Base-by-base conservation (phyloP, 2,888 invertebrate genomes). In the Pyrrhia umbra region DNA sequence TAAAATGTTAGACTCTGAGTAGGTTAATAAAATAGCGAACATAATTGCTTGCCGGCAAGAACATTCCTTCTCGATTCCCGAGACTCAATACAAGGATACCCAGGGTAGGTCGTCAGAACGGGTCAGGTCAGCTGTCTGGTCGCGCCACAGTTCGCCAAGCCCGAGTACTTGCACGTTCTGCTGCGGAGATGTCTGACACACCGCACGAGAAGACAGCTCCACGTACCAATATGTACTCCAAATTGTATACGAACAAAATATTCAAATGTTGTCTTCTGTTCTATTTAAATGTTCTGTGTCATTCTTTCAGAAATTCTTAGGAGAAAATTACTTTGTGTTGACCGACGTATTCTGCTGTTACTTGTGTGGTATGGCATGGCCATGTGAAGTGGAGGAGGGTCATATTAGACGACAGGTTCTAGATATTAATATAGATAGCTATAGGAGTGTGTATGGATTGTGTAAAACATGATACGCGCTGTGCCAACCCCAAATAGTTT, bases 171-270 rank as follows among this genome's bases (percentile, higher is more conserved):
- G 34, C 64, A 30, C 51, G 25, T 59, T 58, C 45, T 54, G 61
- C 55, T 66, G n/a, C 42, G 75, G 40, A 56, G 61, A 70, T 71
- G 51, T 50, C 51, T 34, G 39, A 27, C 58, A 25, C 49, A 71
- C 47, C 42, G 46, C 51, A 54, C 18, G 47, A 34, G 37, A 21
- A 37, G 66, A 56, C 56, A 71, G 45, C 21, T 34, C 18, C 15
- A 0, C 64, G 55, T 15, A 51, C 42, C 42, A 42, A 37, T 51
- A 51, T 65, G 20, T 43, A 51, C 16, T 13, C 27, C 18, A 57
- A 54, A 43, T 30, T 49, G 23, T 50, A 13, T 39, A 16, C 27
- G n/a, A 2, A 45, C 21, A 23, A 49, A 16, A 21, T 34, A 10
- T 46, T 9, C 13, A 27, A 55, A 40, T 23, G 20, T 4, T 30